Conservation (phyloP, 2,797 vertebrate genomes). For the Paratrypauchen microcephalus region DNA sequence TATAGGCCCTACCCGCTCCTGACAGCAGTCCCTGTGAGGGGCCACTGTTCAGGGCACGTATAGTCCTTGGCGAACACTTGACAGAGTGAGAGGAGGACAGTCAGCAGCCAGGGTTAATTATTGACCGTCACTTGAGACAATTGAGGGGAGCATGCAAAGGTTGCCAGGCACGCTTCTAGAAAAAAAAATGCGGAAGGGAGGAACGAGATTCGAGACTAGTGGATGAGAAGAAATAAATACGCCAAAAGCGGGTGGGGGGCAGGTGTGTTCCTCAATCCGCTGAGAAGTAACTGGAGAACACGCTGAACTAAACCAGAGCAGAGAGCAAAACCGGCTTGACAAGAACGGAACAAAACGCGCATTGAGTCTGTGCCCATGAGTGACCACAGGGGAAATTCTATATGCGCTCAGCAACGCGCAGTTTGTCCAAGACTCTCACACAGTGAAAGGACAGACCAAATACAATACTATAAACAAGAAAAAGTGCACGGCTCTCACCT, state of each 20-base stretch:
- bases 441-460: constrained; percentile 22
- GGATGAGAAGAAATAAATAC: neutral
- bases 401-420: neutral
- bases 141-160: constrained; percentile 10
- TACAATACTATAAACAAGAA: neutral
- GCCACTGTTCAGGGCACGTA: too few species aligned
- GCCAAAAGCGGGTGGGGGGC: neutral
- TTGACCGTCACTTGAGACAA: constrained; percentile 30
- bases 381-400: constrained; percentile 21
- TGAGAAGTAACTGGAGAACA: neutral
- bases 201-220: neutral
- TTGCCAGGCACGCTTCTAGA: constrained; percentile 19
- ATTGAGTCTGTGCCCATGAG: constrained; percentile 30
- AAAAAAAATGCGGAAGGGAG: constrained; percentile 19
- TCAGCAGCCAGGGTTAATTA: constrained; percentile 55
- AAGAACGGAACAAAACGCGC: constrained; percentile 47
- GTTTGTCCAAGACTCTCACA: constrained; percentile 21
- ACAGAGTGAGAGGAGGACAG: neutral
- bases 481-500: constrained; percentile 75
- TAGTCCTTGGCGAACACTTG: neutral
- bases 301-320: constrained; percentile 42
- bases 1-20: too few species aligned
- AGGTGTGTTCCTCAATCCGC: neutral
- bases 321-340: constrained; percentile 68
- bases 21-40: too few species aligned